Conservation (phyloP, 2,888 invertebrate genomes). For the Drosophila stalkeri region DNA sequence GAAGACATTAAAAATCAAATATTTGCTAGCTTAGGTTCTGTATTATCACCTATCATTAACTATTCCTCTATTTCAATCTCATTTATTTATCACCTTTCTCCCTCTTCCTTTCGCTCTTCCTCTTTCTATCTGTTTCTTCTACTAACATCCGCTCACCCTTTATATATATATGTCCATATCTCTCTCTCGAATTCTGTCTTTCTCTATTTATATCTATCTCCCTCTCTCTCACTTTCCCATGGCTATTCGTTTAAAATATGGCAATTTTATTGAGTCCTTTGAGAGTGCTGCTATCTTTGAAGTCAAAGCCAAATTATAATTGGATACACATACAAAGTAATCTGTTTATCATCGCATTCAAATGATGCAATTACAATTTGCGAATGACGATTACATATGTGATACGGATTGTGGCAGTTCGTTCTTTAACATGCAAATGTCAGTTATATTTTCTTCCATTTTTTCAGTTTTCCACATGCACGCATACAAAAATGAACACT, state of each 20-base stretch:
- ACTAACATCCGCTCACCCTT: too few species aligned
- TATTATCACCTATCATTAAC: too few species aligned
- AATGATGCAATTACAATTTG: conserved; percentile 42
- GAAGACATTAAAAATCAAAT: too few species aligned
- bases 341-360: conserved; percentile 17
- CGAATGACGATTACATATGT: conserved; percentile 21
- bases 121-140: too few species aligned
- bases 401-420: conserved; percentile 17
- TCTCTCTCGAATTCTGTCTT: neutral
- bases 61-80: too few species aligned
- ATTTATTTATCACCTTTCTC: too few species aligned
- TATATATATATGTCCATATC: too few species aligned
- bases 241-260: neutral
- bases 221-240: neutral
- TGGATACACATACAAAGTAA: conserved; percentile 26
- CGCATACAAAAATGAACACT: conserved; percentile 14
- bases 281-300: conserved; percentile 10
- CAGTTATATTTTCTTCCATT: conserved; percentile 3
- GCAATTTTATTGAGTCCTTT: neutral
- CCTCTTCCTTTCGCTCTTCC: too few species aligned
- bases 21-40: too few species aligned
- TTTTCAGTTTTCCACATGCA: conserved; percentile 20
- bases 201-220: neutral
- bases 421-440: conserved; percentile 59
- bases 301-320: conserved; percentile 25